Evolutionary conservation across 2,113 vertebrate genomes (phyloP).

Genomic region (Rhabdomys dilectus): DNA sequence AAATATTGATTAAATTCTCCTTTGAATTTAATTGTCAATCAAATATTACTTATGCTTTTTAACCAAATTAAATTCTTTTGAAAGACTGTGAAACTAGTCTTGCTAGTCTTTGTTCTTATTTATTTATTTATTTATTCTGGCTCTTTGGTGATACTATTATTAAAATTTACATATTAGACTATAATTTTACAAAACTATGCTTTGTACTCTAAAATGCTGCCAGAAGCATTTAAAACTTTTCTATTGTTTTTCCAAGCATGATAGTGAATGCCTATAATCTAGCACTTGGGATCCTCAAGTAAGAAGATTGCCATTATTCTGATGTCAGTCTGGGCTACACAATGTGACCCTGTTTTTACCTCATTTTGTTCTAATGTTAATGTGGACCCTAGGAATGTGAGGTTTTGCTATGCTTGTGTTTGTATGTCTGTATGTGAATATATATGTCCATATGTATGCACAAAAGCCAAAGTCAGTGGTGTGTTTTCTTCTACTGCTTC

Average conservation of each 20-base stretch:
- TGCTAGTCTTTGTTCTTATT: background rate
- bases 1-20: background rate
- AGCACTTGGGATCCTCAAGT: background rate
- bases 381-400: background rate
- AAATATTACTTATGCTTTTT: background rate
- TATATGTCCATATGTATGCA: background rate
- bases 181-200: background rate
- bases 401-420: background rate
- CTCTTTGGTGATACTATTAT: background rate
- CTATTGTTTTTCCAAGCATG: background rate
- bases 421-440: background rate
- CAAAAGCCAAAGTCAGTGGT: background rate
- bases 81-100: background rate
- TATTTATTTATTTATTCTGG: background rate
- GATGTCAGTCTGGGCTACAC: background rate
- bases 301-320: background rate
- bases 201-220: background rate
- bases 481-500: background rate
- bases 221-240: background rate
- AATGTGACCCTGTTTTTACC: background rate
- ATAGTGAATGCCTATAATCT: no score
- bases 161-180: background rate
- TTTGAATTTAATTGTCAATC: slow-evolving; percentile 8
- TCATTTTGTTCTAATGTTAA: slow-evolving; percentile 27
- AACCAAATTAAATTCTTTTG: slow-evolving; percentile 29